A percentile compares a stretch with the other conserved stretches of the same genome.
phyloP scores from a whole-genome alignment of 1,140 invertebrate species.

The Halyomorpha halys region DNA sequence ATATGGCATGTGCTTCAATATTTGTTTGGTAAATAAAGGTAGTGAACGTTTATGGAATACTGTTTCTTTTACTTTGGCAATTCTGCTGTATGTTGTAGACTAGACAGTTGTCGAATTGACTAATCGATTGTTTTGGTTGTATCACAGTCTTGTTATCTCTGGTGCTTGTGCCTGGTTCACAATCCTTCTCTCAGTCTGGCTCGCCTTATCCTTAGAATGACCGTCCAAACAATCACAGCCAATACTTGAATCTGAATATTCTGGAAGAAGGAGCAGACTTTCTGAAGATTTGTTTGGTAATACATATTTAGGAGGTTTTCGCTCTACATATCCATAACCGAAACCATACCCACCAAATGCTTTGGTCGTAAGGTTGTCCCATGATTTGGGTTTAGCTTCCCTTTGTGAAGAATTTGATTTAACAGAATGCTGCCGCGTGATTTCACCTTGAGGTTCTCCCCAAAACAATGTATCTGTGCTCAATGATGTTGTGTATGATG shows the following conservation, averaged over 20 bases:
- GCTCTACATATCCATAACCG: slow-evolving; percentile 55
- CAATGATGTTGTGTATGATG: slow-evolving; percentile 68
- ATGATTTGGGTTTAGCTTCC: slow-evolving; percentile 67
- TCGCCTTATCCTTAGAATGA: slow-evolving; percentile 37
- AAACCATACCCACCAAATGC: slow-evolving; percentile 71
- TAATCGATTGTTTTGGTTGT: slow-evolving; percentile 20
- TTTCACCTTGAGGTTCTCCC: slow-evolving; percentile 33
- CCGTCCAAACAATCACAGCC: slow-evolving; percentile 56
- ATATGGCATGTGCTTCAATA: background rate
- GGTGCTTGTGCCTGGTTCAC: slow-evolving; percentile 34
- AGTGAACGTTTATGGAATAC: slow-evolving; percentile 5
- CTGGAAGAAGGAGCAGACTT: slow-evolving; percentile 53
- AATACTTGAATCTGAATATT: slow-evolving; percentile 48
- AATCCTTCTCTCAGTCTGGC: slow-evolving; percentile 38
- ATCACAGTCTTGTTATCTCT: slow-evolving; percentile 41
- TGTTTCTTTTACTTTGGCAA: slow-evolving; percentile 12
- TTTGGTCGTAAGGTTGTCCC: slow-evolving; percentile 76
- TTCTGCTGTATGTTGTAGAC: slow-evolving; percentile 17
- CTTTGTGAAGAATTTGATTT: slow-evolving; percentile 37
- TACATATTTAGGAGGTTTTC: slow-evolving; percentile 36
- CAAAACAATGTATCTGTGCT: slow-evolving; percentile 76
- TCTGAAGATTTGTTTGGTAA: slow-evolving; percentile 66
- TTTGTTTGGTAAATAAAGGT: slow-evolving; percentile 9
- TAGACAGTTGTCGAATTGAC: slow-evolving; percentile 26
- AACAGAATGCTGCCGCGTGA: slow-evolving; percentile 31